These are phyloP conservation scores for Whitmania pigra DNA, from an alignment of 1,140 invertebrate species.

Conservation along the genomic window DNA sequence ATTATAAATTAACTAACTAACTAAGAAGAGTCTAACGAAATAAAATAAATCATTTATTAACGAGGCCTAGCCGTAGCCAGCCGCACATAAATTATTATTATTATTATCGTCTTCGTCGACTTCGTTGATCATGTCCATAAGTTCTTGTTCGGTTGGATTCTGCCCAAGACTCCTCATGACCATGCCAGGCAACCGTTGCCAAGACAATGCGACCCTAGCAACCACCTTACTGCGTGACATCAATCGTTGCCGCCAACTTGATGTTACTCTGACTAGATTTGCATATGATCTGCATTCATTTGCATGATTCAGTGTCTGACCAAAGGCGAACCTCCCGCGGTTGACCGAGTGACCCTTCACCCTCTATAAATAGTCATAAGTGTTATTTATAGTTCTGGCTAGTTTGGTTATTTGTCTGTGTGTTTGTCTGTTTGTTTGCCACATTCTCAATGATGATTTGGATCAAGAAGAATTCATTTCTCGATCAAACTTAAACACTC, in stretches of 20 bases:
- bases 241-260: too few relatives aligned
- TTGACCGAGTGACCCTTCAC: neutral
- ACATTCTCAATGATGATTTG: neutral
- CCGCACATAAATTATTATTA: too few relatives aligned
- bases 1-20: too few relatives aligned
- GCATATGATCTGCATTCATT: too few relatives aligned
- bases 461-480: neutral
- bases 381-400: neutral
- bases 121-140: slow-evolving; percentile 26
- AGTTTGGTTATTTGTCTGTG: neutral
- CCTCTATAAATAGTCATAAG: neutral
- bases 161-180: slow-evolving; percentile 26
- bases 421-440: slow-evolving; percentile 12
- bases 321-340: neutral
- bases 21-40: too few relatives aligned
- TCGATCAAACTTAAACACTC: neutral
- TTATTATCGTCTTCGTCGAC: slow-evolving; percentile 24
- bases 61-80: neutral
- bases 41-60: too few relatives aligned
- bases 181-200: neutral
- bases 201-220: too few relatives aligned
- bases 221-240: too few relatives aligned
- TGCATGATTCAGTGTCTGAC: too few relatives aligned
- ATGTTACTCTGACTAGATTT: too few relatives aligned
- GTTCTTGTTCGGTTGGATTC: slow-evolving; percentile 26